Conservation (phyloP, 64 coral and sea anemone species). For the Pocillopora damicornis region DNA sequence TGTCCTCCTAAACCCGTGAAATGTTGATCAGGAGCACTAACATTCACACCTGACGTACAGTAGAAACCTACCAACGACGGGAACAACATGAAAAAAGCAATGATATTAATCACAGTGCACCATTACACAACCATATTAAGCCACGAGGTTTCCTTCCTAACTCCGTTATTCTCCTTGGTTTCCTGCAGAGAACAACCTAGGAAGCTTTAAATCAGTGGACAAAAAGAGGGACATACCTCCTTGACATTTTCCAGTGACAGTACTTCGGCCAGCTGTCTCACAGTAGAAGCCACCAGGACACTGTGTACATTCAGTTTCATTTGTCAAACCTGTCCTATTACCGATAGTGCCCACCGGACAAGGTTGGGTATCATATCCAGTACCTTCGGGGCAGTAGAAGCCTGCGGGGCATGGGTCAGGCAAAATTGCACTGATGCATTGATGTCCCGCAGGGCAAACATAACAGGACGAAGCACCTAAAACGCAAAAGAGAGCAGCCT, state of each 20-base stretch:
- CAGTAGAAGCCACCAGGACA: slow-evolving; percentile 86
- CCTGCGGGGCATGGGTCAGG: slow-evolving; percentile 91
- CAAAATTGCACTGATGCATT: slow-evolving; percentile 67
- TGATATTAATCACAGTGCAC: not conserved
- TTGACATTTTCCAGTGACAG: slow-evolving; percentile 64
- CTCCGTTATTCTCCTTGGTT: not conserved
- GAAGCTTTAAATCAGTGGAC: not conserved
- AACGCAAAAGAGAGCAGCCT: not conserved
- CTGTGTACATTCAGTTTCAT: slow-evolving; percentile 56
- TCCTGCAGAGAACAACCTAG: too few species aligned
- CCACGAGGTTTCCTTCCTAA: not conserved
- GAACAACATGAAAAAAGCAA: not conserved
- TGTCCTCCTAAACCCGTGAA: slow-evolving; percentile 69
- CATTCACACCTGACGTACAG: slow-evolving; percentile 89
- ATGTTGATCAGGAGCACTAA: slow-evolving; percentile 51
- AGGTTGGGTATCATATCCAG: slow-evolving; percentile 76
- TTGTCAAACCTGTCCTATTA: slow-evolving; percentile 57
- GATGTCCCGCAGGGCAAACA: slow-evolving; percentile 81
- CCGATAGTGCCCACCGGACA: slow-evolving; percentile 93
- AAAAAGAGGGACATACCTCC: slow-evolving; percentile 35
- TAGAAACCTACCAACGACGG: slow-evolving; percentile 63
- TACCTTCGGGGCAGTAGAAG: slow-evolving; percentile 76
- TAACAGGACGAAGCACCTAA: slow-evolving; percentile 76
- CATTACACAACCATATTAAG: not conserved
- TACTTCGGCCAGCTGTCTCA: slow-evolving; percentile 65